Evolutionary conservation across 2,888 invertebrate genomes (phyloP).

Genomic region (Syrista parreyssii): DNA sequence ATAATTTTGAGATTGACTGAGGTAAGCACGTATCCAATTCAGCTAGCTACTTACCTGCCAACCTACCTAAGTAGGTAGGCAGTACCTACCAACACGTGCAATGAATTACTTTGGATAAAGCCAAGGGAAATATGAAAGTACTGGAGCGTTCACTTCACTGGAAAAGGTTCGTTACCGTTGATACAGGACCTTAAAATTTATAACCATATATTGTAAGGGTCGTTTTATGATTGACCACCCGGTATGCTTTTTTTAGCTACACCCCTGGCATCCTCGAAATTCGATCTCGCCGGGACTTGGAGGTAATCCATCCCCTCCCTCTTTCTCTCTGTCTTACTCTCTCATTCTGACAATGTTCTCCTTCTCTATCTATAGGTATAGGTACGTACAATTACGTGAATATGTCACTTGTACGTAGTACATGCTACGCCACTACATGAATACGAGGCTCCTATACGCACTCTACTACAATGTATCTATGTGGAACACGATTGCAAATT

Average conservation of each 20-base stretch:
- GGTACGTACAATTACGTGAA: neutral
- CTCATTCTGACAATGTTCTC: neutral
- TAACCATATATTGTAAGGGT: neutral
- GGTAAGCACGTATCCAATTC: neutral
- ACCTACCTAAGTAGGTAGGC: neutral
- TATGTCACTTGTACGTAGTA: neutral
- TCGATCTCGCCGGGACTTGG: slow-evolving; percentile 8
- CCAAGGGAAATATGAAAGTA: neutral
- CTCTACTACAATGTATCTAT: neutral
- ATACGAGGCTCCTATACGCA: neutral
- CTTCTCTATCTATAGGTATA: neutral
- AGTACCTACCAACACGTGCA: neutral
- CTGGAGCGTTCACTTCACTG: neutral
- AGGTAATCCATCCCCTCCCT: slow-evolving; percentile 10
- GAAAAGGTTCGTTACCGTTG: neutral
- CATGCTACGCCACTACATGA: neutral
- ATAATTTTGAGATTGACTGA: neutral
- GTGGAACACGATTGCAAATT: neutral
- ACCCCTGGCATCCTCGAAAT: slow-evolving; percentile 10
- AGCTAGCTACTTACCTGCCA: neutral
- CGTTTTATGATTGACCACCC: neutral
- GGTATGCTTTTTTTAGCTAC: slow-evolving; percentile 1
- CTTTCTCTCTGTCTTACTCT: neutral
- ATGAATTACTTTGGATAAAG: neutral
- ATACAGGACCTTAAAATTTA: neutral